These are phyloP conservation scores for Sardina pilchardus DNA, from an alignment of 2,113 vertebrate species.

Conservation along the genomic window DNA sequence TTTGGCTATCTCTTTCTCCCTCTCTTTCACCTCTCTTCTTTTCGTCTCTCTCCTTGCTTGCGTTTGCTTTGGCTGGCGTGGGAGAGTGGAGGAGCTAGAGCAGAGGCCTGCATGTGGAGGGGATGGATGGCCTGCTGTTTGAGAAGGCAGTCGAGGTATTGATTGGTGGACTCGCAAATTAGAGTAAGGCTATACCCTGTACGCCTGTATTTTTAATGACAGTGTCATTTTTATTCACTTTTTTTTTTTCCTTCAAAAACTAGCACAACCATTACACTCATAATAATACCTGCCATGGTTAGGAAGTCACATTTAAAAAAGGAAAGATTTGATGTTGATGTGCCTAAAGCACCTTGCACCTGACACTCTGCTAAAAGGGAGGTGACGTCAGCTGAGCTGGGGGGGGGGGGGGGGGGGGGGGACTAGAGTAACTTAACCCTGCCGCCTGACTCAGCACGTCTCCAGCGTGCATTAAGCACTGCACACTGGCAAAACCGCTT, in stretches of 20 bases:
- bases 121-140: background rate
- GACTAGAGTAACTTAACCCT: background rate
- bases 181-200: background rate
- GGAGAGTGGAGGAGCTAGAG: background rate
- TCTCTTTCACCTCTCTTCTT: background rate
- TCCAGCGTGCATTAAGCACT: background rate
- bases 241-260: background rate
- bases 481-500: background rate
- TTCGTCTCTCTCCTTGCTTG: background rate
- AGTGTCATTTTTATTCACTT: background rate
- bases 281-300: background rate
- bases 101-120: background rate
- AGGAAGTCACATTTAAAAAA: background rate
- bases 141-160: background rate
- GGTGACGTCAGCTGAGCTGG: background rate
- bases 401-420: too few relatives aligned
- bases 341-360: background rate
- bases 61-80: background rate
- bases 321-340: background rate
- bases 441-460: background rate
- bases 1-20: background rate
- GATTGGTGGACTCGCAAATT: background rate
- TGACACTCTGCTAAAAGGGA: background rate
- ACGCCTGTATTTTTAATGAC: slow-evolving; percentile 2
- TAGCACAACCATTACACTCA: background rate